Evolutionary conservation across 2,888 invertebrate species (phyloP).

Genomic region (Melanostoma mellinum): DNA sequence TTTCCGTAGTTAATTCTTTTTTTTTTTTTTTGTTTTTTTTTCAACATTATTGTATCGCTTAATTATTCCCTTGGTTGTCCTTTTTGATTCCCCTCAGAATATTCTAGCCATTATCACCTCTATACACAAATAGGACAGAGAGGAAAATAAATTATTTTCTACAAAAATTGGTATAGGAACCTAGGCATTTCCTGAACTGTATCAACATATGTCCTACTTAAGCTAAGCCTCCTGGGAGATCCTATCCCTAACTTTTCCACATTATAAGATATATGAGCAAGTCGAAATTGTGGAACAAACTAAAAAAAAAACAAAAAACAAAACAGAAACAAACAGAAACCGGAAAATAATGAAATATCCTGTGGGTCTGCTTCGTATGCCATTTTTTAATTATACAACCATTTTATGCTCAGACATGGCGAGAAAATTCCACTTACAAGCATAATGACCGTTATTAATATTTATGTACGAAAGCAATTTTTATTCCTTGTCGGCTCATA

Average conservation of each 20-base stretch:
- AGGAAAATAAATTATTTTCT: constrained; percentile 1
- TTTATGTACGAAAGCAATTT: constrained; percentile 67
- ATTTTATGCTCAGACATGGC: constrained; percentile 68
- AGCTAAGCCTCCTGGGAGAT: neutral
- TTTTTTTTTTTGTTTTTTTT: constrained; percentile 35
- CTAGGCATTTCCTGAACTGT: constrained; percentile 28
- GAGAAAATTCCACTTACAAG: constrained; percentile 71
- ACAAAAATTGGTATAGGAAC: neutral
- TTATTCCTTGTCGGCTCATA: constrained; percentile 65
- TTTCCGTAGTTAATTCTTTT: constrained; percentile 53
- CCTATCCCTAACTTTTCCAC: neutral
- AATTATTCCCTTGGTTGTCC: constrained; percentile 44
- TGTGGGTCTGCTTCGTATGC: constrained; percentile 32
- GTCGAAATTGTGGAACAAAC: neutral
- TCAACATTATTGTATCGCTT: constrained; percentile 59
- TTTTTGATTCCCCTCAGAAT: neutral
- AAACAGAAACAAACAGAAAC: constrained; percentile 3
- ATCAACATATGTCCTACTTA: constrained; percentile 43
- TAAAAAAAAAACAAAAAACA: constrained; percentile 5
- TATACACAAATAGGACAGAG: neutral
- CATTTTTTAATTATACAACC: constrained; percentile 66
- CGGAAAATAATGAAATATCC: constrained; percentile 64
- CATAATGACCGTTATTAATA: constrained; percentile 72
- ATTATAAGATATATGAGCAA: constrained; percentile 13
- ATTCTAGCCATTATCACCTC: constrained; percentile 3